A percentile compares a stretch with the other conserved stretches of the same genome.
phyloP scores from a whole-genome alignment of 2,113 vertebrate species.

The Etheostoma cragini region DNA sequence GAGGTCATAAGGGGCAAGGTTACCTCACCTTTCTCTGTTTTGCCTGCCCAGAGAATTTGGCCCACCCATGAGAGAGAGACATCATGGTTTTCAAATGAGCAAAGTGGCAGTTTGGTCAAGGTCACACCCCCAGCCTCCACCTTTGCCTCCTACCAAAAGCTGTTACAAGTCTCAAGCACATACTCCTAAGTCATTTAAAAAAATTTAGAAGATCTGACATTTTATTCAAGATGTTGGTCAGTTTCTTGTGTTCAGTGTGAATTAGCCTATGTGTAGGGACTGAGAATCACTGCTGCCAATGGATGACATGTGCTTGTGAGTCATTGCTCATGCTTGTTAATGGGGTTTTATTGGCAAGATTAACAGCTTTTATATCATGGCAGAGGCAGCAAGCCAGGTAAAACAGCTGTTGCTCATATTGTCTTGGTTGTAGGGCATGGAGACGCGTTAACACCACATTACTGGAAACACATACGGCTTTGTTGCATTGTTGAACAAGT shows the following conservation, averaged over 20 bases:
- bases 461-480: conserved; percentile 67
- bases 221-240: not conserved
- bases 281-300: conserved; percentile 57
- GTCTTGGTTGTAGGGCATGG: conserved; percentile 67
- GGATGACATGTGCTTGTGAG: conserved; percentile 71
- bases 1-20: too few relatives aligned
- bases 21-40: too few relatives aligned
- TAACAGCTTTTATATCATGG: conserved; percentile 80
- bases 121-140: too few relatives aligned
- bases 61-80: too few relatives aligned
- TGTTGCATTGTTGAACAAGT: conserved; percentile 47
- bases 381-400: conserved; percentile 76
- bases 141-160: not conserved
- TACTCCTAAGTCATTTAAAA: conserved; percentile 25
- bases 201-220: conserved; percentile 15
- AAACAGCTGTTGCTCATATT: conserved; percentile 82
- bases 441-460: conserved; percentile 70
- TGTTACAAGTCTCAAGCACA: conserved; percentile 53
- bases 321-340: conserved; percentile 77
- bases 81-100: too few relatives aligned
- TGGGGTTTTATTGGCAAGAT: conserved; percentile 82
- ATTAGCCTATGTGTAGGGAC: conserved; percentile 43
- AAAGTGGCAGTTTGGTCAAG: too few relatives aligned
- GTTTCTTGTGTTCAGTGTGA: conserved; percentile 20
- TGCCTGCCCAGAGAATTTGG: too few relatives aligned